Percentiles rank a stretch among this genome's conserved stretches.
phyloP scores from a whole-genome alignment of 2,113 vertebrate species.

The Nothobranchius furzeri region DNA sequence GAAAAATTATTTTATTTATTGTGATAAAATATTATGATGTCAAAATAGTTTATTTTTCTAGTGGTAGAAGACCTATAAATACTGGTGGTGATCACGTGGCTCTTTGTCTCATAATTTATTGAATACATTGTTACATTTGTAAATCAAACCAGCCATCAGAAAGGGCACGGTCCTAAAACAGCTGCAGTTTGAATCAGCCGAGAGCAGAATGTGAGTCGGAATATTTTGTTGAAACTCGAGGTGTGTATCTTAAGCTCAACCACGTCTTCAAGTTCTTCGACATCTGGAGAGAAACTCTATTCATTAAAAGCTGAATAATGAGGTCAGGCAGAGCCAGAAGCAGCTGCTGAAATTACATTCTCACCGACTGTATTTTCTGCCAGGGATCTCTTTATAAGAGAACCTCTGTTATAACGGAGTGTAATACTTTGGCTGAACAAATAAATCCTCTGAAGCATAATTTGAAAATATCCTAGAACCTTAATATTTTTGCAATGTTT shows the following conservation, averaged over 20 bases:
- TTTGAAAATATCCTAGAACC: too few relatives aligned
- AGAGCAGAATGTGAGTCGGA: constrained; percentile 47
- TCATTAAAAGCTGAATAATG: constrained; percentile 19
- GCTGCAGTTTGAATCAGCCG: constrained; percentile 30
- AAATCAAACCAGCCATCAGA: too few relatives aligned
- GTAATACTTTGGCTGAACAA: not conserved
- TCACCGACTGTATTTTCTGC: not conserved
- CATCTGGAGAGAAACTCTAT: constrained; percentile 17
- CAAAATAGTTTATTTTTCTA: too few relatives aligned
- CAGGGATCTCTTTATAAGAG: not conserved
- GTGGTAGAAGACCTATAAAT: too few relatives aligned
- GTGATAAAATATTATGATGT: too few relatives aligned
- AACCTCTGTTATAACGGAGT: not conserved
- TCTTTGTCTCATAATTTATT: not conserved
- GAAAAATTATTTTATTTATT: too few relatives aligned
- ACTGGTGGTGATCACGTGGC: too few relatives aligned
- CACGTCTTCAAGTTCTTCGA: constrained; percentile 12
- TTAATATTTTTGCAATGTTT: too few relatives aligned
- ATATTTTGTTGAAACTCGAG: constrained; percentile 17
- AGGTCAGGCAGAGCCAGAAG: constrained; percentile 3
- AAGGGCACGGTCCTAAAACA: not conserved
- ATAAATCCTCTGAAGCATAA: too few relatives aligned
- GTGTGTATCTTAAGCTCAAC: constrained; percentile 10
- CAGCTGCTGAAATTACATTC: constrained; percentile 10
- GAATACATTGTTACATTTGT: too few relatives aligned